Evolutionary conservation across 1,140 invertebrate genomes (phyloP).

Genomic region (Anthonomus grandis): DNA sequence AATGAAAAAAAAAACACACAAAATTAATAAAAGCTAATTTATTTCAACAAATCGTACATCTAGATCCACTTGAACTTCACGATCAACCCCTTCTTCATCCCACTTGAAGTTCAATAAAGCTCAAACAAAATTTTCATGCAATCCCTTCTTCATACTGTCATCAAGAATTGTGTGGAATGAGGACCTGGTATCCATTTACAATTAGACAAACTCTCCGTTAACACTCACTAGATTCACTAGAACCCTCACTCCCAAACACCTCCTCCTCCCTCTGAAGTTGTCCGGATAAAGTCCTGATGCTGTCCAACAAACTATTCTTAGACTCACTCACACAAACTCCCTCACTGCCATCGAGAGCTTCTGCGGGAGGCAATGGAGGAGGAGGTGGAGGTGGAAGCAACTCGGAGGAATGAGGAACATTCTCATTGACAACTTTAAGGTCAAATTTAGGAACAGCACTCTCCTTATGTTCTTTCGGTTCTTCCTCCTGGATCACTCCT

Average conservation of each 20-base stretch:
- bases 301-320: slow-evolving; percentile 21
- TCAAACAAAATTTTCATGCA: too few relatives aligned
- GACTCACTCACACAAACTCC: neutral
- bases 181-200: too few relatives aligned
- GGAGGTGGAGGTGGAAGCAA: neutral
- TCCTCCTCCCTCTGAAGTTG: slow-evolving; percentile 24
- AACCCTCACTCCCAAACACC: slow-evolving; percentile 20
- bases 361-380: neutral
- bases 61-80: too few relatives aligned
- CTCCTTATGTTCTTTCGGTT: neutral
- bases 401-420: neutral
- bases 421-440: neutral
- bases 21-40: too few relatives aligned
- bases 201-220: too few relatives aligned
- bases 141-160: too few relatives aligned
- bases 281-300: slow-evolving; percentile 22
- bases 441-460: slow-evolving; percentile 19
- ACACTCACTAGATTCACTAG: too few relatives aligned
- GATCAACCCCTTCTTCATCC: too few relatives aligned
- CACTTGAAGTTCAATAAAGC: too few relatives aligned
- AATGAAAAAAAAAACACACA: too few relatives aligned
- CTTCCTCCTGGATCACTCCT: slow-evolving; percentile 21
- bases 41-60: too few relatives aligned
- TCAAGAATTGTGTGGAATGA: too few relatives aligned
- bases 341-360: neutral